Percentiles rank a stretch among this genome's conserved stretches.
Conservation (phyloP, 2,888 invertebrate species). For the Celastrina argiolus region DNA sequence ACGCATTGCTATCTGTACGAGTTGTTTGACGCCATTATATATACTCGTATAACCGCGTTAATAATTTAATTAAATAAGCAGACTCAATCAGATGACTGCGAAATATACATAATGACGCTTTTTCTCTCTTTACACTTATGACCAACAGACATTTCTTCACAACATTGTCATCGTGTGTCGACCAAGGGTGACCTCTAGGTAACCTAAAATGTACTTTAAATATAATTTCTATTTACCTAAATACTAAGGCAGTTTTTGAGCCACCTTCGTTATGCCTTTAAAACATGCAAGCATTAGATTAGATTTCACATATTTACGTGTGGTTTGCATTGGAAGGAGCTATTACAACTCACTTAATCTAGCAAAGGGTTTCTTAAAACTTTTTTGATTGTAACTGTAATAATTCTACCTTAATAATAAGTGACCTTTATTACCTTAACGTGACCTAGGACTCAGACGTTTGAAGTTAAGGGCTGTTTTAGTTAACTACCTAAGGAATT, state of each 20-base stretch:
- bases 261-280: neutral
- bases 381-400: neutral
- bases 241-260: neutral
- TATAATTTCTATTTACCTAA: too few species aligned
- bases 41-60: too few species aligned
- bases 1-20: too few species aligned
- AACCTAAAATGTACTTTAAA: neutral
- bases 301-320: conserved; percentile 14
- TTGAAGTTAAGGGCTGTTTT: neutral
- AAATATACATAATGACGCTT: too few species aligned
- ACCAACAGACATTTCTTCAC: too few species aligned
- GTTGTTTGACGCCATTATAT: too few species aligned
- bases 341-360: conserved; percentile 1
- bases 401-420: neutral
- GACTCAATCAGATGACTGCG: too few species aligned
- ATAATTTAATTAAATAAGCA: too few species aligned
- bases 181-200: too few species aligned
- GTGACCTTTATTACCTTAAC: neutral
- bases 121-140: too few species aligned
- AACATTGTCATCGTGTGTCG: too few species aligned
- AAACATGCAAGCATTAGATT: conserved; percentile 19
- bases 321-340: neutral
- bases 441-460: neutral
- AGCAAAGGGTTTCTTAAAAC: neutral
- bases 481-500: neutral